Conservation (phyloP, 2,888 invertebrate genomes). For the Orchesella flavescens region DNA sequence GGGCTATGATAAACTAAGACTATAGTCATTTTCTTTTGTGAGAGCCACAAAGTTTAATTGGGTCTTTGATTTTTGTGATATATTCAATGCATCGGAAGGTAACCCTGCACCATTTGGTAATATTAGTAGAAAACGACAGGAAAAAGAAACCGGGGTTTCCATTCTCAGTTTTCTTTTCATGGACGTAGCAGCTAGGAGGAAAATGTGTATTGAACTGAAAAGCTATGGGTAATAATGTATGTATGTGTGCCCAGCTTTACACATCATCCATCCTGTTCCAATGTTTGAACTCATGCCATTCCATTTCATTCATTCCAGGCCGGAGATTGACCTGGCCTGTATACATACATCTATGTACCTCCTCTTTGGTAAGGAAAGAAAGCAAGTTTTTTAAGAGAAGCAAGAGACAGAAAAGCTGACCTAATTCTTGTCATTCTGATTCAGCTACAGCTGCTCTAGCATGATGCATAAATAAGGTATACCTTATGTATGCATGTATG, state of each 20-base stretch:
- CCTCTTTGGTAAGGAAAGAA: constrained; percentile 3
- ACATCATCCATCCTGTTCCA: constrained; percentile 50
- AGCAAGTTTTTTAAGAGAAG: not conserved
- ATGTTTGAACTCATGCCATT: constrained; percentile 46
- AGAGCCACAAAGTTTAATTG: constrained; percentile 18
- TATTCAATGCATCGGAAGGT: too few relatives aligned
- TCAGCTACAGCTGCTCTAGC: constrained; percentile 47
- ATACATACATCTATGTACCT: constrained; percentile 8
- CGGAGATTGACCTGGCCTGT: constrained; percentile 64
- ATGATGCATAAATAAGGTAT: not conserved
- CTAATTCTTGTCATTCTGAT: constrained; percentile 59
- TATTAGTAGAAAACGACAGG: too few relatives aligned
- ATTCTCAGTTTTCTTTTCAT: not conserved
- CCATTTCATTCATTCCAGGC: constrained; percentile 60
- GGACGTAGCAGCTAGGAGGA: too few relatives aligned
- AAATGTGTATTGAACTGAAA: too few relatives aligned
- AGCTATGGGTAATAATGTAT: too few relatives aligned
- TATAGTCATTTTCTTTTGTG: too few relatives aligned
- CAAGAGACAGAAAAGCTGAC: constrained; percentile 40
- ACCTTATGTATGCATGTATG: not conserved
- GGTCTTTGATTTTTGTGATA: constrained; percentile 10
- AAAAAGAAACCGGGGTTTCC: too few relatives aligned
- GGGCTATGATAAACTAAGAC: too few relatives aligned
- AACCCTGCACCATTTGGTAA: too few relatives aligned
- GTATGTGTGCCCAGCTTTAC: not conserved